Conservation (phyloP, 2,888 invertebrate genomes). For the Dastarcus helophoroides region DNA sequence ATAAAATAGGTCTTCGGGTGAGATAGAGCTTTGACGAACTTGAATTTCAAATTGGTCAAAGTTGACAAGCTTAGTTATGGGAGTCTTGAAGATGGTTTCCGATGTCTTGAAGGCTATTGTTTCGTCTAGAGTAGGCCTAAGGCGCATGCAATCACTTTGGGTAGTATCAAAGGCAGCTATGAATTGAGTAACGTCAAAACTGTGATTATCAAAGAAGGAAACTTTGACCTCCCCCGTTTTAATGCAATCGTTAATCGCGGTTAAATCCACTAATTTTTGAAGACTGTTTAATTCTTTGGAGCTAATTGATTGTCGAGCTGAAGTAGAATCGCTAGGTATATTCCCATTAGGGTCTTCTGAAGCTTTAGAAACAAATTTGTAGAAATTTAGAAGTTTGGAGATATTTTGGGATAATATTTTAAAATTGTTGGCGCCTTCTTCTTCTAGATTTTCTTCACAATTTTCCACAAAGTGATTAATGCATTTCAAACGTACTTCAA, state of each 20-base stretch:
- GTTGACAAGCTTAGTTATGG: constrained; percentile 22
- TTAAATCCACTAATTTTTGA: constrained; percentile 50
- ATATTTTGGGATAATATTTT: constrained; percentile 28
- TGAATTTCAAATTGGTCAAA: constrained; percentile 21
- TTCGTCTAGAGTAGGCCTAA: constrained; percentile 35
- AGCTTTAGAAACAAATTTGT: constrained; percentile 18
- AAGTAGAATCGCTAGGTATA: neutral
- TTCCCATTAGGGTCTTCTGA: constrained; percentile 11
- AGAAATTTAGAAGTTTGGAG: constrained; percentile 26
- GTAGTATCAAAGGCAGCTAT: constrained; percentile 41
- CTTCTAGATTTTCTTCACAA: constrained; percentile 24
- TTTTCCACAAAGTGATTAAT: constrained; percentile 34
- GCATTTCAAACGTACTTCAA: constrained; percentile 48
- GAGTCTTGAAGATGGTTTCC: constrained; percentile 29
- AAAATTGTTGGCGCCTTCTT: constrained; percentile 21
- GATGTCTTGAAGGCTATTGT: constrained; percentile 34
- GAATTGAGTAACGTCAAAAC: constrained; percentile 44
- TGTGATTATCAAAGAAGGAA: constrained; percentile 43
- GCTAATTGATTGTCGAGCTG: constrained; percentile 30
- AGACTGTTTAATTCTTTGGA: constrained; percentile 50
- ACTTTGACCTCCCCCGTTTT: constrained; percentile 41
- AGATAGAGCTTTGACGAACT: constrained; percentile 36
- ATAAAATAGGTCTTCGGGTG: constrained; percentile 56
- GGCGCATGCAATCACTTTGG: constrained; percentile 28
- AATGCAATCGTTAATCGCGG: constrained; percentile 32